Evolutionary conservation across 1,140 invertebrate species (phyloP), one percentile per base, ranked within the genome.

Genomic region (Magallana ariakensis): DNA sequence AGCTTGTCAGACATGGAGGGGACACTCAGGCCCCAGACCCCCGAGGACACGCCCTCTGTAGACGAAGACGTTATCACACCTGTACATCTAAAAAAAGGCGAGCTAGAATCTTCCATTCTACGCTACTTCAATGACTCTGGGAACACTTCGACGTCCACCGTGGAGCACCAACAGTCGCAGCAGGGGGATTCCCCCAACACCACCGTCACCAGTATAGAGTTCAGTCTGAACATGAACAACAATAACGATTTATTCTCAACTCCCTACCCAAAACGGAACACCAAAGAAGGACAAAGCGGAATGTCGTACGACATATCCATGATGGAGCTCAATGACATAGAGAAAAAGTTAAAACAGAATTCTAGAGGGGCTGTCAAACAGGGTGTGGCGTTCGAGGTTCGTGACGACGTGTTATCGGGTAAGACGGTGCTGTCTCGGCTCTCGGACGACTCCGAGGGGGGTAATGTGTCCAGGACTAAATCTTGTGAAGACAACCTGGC

Each of bases 311-410:
- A 92, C 83, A 91, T 91, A 85, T 90, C 91, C 46, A 87, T 91
- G 75, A 87, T 87, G 66, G 89, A 92, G 58, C 83, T 91, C 55
- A 87, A 90, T 85, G 88, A 86, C 62, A 90, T 90, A 75, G 88
- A 90, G 83, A 70, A 75, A 85, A 86, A 88, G 46, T 85, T 88
- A 84, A 89, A 87, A 80, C 84, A 85, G 87, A 89, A 88, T 85
- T 70, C 56, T 83, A 90, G 90, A 66, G 22, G 60, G 55, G 33
- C 16, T 9, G 54, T 62, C 81, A 88, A 84, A 75, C 88, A 90
- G 7, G 91, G 91, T 0, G 88, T 91, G 60, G 91, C 91, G 5
- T 93, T 90, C 91, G 92, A 92, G 88, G 86, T 92, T 22, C 85
- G 91, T 33, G 92, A 92, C 75, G 92, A 93, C 86, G 56, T 92